Evolutionary conservation across 2,113 vertebrate species (phyloP).

Genomic region (Chaetura pelagica): DNA sequence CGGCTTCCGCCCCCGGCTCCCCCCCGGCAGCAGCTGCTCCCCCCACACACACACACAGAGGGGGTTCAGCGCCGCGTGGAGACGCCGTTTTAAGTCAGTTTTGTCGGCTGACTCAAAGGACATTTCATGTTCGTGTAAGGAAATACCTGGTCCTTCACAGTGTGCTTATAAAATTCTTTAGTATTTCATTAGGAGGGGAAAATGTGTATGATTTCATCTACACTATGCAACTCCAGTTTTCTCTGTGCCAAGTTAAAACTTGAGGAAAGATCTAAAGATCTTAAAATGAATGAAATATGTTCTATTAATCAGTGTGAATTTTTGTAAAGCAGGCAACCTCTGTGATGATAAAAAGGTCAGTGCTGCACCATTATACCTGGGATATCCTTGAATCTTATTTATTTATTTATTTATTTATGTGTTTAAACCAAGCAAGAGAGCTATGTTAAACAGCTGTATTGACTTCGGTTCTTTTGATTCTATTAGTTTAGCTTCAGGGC

Average conservation of each 20-base stretch:
- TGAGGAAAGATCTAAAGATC: not conserved
- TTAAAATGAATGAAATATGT: constrained; percentile 16
- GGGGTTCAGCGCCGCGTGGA: too few species aligned
- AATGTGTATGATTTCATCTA: not conserved
- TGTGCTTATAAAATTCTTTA: not conserved
- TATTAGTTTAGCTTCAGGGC: constrained; percentile 27
- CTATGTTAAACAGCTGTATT: not conserved
- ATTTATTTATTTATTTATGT: not conserved
- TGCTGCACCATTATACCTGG: not conserved
- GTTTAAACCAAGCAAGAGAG: constrained; percentile 16
- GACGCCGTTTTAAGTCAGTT: too few species aligned
- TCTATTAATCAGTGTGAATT: not conserved
- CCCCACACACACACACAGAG: too few species aligned
- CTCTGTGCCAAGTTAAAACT: not conserved
- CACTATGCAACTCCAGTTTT: not conserved
- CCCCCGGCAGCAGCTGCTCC: too few species aligned
- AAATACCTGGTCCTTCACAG: too few species aligned
- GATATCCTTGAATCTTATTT: not conserved
- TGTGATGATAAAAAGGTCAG: constrained; percentile 19
- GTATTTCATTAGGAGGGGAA: not conserved
- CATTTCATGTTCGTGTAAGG: too few species aligned
- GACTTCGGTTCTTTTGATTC: not conserved
- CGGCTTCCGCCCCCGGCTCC: too few species aligned
- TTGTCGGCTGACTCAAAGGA: too few species aligned
- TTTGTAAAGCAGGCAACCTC: constrained; percentile 16